Conservation (phyloP, 2,797 vertebrate species). For the Mormyrus hasselquistii region DNA sequence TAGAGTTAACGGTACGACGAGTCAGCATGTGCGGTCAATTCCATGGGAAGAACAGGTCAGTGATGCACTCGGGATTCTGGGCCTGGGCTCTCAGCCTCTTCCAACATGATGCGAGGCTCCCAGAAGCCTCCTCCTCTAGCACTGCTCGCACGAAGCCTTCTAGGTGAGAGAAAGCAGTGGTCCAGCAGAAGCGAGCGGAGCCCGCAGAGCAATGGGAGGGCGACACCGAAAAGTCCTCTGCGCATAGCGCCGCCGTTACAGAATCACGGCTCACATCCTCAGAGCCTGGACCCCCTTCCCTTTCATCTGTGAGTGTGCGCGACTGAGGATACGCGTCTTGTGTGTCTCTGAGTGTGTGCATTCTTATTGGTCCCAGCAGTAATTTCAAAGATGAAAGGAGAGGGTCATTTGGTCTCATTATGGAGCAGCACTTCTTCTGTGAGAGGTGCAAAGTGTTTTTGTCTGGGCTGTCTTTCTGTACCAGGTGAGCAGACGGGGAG, state of each 20-base stretch:
- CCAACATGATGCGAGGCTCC: neutral
- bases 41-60: neutral
- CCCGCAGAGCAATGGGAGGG: neutral
- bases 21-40: neutral
- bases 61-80: neutral
- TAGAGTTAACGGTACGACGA: neutral
- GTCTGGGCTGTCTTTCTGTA: conserved; percentile 27
- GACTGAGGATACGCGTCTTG: neutral
- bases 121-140: neutral
- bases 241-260: neutral
- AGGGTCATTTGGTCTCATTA: conserved; percentile 48
- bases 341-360: neutral
- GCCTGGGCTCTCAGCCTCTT: neutral
- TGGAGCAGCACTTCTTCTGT: conserved; percentile 38
- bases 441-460: conserved; percentile 36
- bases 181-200: neutral
- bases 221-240: neutral
- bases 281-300: neutral
- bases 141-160: neutral
- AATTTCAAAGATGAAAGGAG: conserved; percentile 49
- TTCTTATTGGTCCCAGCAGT: conserved; percentile 38
- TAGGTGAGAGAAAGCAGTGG: neutral
- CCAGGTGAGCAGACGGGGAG: conserved; percentile 31
- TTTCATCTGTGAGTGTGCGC: conserved; percentile 16
- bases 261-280: too few relatives aligned